Conservation (phyloP, 2,113 vertebrate genomes). For the Sinocyclocheilus maitianheensis region DNA sequence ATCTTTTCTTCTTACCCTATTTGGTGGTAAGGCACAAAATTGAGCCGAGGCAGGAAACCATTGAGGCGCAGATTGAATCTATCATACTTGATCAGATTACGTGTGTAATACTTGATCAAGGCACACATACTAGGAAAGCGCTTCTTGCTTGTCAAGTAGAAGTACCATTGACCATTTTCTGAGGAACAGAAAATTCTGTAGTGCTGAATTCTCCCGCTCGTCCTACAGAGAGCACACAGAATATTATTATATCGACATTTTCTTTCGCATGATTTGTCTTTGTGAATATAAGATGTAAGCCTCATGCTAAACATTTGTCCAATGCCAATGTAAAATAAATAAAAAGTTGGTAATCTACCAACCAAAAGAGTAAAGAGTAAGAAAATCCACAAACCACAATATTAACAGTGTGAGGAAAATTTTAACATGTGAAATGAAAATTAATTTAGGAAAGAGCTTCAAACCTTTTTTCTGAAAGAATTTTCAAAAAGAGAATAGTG, state of each 20-base stretch:
- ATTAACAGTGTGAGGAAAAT: not conserved
- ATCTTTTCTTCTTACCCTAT: conserved; percentile 75
- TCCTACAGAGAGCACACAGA: conserved; percentile 71
- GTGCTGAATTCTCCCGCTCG: conserved; percentile 88
- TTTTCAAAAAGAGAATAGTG: too few relatives aligned
- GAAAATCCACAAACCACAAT: too few relatives aligned
- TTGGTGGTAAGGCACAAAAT: conserved; percentile 75
- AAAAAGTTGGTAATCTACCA: not conserved
- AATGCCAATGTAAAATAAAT: not conserved
- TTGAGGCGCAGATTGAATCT: conserved; percentile 92
- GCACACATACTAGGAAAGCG: conserved; percentile 85
- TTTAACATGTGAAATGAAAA: too few relatives aligned
- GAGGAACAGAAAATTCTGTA: conserved; percentile 85
- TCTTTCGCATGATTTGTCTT: not conserved
- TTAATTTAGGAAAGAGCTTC: too few relatives aligned
- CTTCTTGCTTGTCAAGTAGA: conserved; percentile 87
- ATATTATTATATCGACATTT: not conserved
- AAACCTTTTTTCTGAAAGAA: too few relatives aligned
- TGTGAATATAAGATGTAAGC: not conserved
- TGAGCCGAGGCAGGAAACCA: conserved; percentile 83
- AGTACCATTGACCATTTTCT: conserved; percentile 76
- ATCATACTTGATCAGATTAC: conserved; percentile 83
- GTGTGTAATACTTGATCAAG: conserved; percentile 91
- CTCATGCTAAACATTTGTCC: not conserved
- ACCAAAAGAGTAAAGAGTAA: not conserved